Percentiles rank a stretch among this genome's conserved stretches.
Conservation (phyloP, 2,888 invertebrate species). For the Scrobipalpa costella region DNA sequence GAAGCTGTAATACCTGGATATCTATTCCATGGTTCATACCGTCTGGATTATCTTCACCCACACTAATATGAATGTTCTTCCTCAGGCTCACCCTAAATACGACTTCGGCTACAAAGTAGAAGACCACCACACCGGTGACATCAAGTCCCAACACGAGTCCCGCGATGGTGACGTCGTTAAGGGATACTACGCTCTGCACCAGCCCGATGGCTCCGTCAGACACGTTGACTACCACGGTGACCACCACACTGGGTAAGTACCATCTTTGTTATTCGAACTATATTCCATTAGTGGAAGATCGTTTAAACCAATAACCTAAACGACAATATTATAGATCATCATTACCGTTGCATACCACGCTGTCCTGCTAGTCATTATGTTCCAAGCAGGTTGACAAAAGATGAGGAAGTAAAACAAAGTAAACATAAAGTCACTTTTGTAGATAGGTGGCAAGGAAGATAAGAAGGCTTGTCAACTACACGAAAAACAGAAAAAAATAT, state of each 20-base stretch:
- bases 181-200: constrained; percentile 41
- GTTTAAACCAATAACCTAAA: neutral
- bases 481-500: too few species aligned
- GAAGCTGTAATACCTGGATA: too few species aligned
- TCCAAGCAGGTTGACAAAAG: neutral
- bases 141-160: constrained; percentile 62
- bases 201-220: constrained; percentile 53
- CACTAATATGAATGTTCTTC: neutral
- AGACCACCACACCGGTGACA: constrained; percentile 53
- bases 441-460: too few species aligned
- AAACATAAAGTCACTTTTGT: too few species aligned
- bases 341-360: too few species aligned
- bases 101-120: constrained; percentile 48
- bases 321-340: too few species aligned
- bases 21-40: too few species aligned
- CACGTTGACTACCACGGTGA: constrained; percentile 45
- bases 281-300: neutral
- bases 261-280: neutral
- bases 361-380: too few species aligned
- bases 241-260: constrained; percentile 45
- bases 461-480: too few species aligned
- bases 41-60: neutral
- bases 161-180: constrained; percentile 63
- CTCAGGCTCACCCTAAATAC: constrained; percentile 47
- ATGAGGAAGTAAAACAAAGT: too few species aligned